Conservation (phyloP, 2,797 vertebrate genomes). For the Paratrypauchen microcephalus region DNA sequence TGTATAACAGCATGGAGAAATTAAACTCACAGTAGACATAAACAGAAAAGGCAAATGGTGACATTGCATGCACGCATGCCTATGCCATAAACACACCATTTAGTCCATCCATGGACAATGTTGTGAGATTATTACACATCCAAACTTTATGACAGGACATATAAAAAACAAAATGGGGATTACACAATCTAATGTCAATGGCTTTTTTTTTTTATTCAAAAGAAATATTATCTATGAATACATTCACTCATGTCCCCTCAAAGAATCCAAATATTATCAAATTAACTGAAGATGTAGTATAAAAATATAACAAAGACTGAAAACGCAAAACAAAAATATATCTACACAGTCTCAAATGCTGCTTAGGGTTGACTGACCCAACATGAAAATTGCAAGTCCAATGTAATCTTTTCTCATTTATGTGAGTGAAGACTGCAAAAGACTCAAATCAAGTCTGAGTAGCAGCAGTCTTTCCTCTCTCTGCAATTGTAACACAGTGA, state of each 20-base stretch:
- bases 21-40: slow-evolving; percentile 54
- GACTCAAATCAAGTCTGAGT: slow-evolving; percentile 73
- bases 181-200: slow-evolving; percentile 36
- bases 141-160: slow-evolving; percentile 45
- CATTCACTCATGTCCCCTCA: slow-evolving; percentile 59
- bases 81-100: slow-evolving; percentile 43
- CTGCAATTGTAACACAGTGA: slow-evolving; percentile 70
- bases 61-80: slow-evolving; percentile 53
- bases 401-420: slow-evolving; percentile 29
- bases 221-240: slow-evolving; percentile 49
- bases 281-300: slow-evolving; percentile 65
- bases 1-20: slow-evolving; percentile 53
- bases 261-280: slow-evolving; percentile 58
- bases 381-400: slow-evolving; percentile 41
- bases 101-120: slow-evolving; percentile 57
- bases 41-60: slow-evolving; percentile 66
- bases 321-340: slow-evolving; percentile 64
- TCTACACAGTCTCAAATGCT: slow-evolving; percentile 63
- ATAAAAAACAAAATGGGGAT: slow-evolving; percentile 32
- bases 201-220: slow-evolving; percentile 34
- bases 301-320: slow-evolving; percentile 73
- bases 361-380: slow-evolving; percentile 39
- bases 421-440: slow-evolving; percentile 24
- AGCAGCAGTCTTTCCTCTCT: slow-evolving; percentile 75
- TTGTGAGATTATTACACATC: slow-evolving; percentile 52